Evolutionary conservation across 2,888 invertebrate genomes (phyloP).

Genomic region (Ceratothoa steindachneri): DNA sequence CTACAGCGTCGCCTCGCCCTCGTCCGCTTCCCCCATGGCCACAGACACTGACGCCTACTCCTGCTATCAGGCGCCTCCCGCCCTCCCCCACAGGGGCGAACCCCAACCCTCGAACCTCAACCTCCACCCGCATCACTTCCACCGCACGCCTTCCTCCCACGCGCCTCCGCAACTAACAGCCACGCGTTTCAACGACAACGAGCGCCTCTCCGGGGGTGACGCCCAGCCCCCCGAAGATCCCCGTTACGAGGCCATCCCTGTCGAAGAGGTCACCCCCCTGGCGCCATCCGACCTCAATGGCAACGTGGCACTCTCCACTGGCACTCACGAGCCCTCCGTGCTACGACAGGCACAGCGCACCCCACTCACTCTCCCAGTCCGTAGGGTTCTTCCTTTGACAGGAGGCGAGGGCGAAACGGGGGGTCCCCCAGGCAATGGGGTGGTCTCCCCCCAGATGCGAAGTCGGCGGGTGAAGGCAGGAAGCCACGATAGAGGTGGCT

Average conservation of each 20-base stretch:
- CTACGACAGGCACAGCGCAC: background rate
- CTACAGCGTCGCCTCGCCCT: constrained; percentile 42
- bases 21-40: constrained; percentile 37
- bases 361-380: background rate
- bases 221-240: background rate
- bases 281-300: constrained; percentile 2
- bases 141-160: background rate
- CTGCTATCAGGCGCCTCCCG: constrained; percentile 32
- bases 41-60: constrained; percentile 42
- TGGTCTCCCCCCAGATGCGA: background rate
- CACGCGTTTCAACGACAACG: background rate
- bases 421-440: background rate
- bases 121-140: background rate
- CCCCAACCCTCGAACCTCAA: background rate
- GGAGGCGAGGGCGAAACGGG: background rate
- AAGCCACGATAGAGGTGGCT: background rate
- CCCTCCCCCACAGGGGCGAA: constrained; percentile 11
- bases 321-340: background rate
- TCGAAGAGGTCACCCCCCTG: background rate
- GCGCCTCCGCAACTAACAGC: background rate
- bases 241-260: background rate
- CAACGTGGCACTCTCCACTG: background rate
- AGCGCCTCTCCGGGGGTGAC: background rate
- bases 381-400: background rate
- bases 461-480: background rate